Conservation (phyloP, 1,140 invertebrate genomes). For the Bathynomus jamesi region DNA sequence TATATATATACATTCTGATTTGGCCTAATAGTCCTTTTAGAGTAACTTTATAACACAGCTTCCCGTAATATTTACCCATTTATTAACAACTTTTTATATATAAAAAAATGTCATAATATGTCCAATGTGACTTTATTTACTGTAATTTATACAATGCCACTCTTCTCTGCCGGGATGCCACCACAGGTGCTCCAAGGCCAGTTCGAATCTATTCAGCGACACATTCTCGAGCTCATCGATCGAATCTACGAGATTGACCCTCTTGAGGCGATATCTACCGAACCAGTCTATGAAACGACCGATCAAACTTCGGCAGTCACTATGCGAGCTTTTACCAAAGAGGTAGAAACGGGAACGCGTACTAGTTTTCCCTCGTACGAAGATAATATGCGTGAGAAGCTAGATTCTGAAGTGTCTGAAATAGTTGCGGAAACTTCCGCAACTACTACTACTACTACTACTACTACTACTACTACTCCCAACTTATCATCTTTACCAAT, state of each 20-base stretch:
- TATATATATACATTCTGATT: conserved; percentile 29
- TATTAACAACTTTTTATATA: too few relatives aligned
- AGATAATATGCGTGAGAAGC: too few relatives aligned
- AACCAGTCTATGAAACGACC: too few relatives aligned
- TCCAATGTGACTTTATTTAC: conserved; percentile 5
- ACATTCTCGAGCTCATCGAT: conserved; percentile 36
- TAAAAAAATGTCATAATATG: too few relatives aligned
- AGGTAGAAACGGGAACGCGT: too few relatives aligned
- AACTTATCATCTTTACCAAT: conserved; percentile 11
- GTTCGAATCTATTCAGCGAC: conserved; percentile 37
- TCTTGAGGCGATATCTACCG: conserved; percentile 29
- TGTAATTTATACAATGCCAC: conserved; percentile 25
- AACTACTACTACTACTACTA: too few relatives aligned
- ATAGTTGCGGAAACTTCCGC: background rate
- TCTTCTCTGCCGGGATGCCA: conserved; percentile 38
- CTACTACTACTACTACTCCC: background rate
- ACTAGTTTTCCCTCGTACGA: too few relatives aligned
- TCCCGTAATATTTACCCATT: too few relatives aligned
- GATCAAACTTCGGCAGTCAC: too few relatives aligned
- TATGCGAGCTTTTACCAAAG: too few relatives aligned
- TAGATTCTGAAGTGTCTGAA: background rate
- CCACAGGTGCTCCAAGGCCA: conserved; percentile 37
- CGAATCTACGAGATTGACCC: conserved; percentile 38
- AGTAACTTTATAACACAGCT: background rate
- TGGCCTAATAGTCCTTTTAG: conserved; percentile 6